Percentiles rank a stretch among this genome's conserved stretches.
Conservation (phyloP, 2,888 invertebrate genomes). For the Norana najaformis region DNA sequence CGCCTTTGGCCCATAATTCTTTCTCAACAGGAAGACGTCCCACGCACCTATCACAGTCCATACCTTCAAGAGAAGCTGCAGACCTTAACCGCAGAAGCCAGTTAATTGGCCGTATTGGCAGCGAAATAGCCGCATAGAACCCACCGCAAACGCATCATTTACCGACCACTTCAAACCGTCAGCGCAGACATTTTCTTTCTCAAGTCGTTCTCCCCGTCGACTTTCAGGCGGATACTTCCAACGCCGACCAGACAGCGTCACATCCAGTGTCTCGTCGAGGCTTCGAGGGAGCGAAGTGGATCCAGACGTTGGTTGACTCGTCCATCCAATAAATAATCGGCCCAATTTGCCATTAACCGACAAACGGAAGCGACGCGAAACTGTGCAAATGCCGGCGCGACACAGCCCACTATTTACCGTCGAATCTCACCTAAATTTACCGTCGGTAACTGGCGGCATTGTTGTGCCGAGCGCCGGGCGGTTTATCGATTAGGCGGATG, state of each 20-base stretch:
- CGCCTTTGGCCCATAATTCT: too few species aligned
- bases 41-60: not conserved
- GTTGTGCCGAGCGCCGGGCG: constrained; percentile 16
- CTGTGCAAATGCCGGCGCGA: constrained; percentile 7
- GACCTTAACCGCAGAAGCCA: not conserved
- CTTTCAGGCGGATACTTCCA: not conserved
- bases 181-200: not conserved
- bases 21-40: too few species aligned
- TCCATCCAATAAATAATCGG: constrained; percentile 17
- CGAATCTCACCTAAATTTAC: constrained; percentile 27
- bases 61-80: not conserved
- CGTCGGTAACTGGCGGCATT: not conserved
- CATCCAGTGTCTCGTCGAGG: not conserved
- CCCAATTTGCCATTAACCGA: constrained; percentile 20
- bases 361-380: not conserved
- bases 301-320: not conserved
- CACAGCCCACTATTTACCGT: constrained; percentile 8
- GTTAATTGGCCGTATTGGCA: not conserved
- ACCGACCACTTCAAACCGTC: not conserved
- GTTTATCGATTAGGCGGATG: constrained; percentile 21
- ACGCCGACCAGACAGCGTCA: not conserved
- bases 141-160: not conserved
- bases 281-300: not conserved
- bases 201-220: not conserved
- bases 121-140: not conserved